These are phyloP conservation scores for Drosophila kambysellisi DNA, from an alignment of 2,888 invertebrate species.

Conservation along the genomic window DNA sequence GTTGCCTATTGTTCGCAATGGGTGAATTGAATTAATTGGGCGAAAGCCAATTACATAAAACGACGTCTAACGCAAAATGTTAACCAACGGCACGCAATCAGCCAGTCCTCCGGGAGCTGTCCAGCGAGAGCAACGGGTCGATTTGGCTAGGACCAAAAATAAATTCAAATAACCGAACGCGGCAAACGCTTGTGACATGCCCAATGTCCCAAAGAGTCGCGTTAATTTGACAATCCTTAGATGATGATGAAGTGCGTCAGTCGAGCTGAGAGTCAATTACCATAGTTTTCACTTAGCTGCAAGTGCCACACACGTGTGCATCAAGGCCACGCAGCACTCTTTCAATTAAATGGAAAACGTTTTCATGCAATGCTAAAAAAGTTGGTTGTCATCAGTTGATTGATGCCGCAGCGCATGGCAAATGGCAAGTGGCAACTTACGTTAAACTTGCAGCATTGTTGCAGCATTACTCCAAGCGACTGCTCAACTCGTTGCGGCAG, in stretches of 20 bases:
- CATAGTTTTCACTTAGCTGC: constrained; percentile 52
- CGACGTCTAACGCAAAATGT: constrained; percentile 63
- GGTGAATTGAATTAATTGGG: constrained; percentile 73
- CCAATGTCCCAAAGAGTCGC: constrained; percentile 34
- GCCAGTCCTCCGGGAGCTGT: constrained; percentile 42
- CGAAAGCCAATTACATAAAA: constrained; percentile 76
- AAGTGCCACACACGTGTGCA: constrained; percentile 36
- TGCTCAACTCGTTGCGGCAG: not conserved
- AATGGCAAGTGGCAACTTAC: constrained; percentile 15
- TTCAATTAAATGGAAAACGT: constrained; percentile 71
- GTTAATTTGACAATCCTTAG: constrained; percentile 70
- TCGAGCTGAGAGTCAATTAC: constrained; percentile 31
- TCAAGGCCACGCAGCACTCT: constrained; percentile 11
- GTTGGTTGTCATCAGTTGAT: constrained; percentile 64
- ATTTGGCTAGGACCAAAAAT: constrained; percentile 35
- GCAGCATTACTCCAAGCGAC: not conserved
- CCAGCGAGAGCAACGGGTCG: constrained; percentile 6
- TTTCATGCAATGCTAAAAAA: constrained; percentile 50
- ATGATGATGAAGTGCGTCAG: constrained; percentile 52
- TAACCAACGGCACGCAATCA: constrained; percentile 58
- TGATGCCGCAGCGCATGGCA: constrained; percentile 49
- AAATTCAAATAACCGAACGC: constrained; percentile 48
- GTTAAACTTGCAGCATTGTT: constrained; percentile 1
- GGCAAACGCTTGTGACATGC: constrained; percentile 33
- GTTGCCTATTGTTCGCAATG: constrained; percentile 23